phyloP scores from a whole-genome alignment of 2,888 invertebrate species.

The Koerneria pararmatus region DNA sequence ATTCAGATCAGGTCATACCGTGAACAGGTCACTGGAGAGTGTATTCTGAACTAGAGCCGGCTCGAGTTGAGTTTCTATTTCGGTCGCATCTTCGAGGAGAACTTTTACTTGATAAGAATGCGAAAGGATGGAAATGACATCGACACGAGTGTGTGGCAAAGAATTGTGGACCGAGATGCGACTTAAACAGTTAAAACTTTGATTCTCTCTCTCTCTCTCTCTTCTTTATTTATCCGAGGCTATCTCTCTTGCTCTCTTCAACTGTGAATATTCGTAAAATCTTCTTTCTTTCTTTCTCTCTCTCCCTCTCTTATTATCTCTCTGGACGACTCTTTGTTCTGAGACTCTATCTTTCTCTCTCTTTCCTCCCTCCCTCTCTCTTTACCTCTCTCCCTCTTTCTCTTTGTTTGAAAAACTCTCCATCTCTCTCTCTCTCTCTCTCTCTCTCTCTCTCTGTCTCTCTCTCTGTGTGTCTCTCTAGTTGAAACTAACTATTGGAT shows the following conservation, averaged over 20 bases:
- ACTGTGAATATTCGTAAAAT: too few species aligned
- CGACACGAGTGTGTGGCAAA: constrained; percentile 12
- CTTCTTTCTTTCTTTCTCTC: too few species aligned
- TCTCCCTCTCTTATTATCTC: background rate
- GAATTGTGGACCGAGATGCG: constrained; percentile 17
- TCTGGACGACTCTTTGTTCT: background rate
- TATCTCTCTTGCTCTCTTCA: too few species aligned
- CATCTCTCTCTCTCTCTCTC: too few species aligned
- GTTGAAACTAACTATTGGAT: too few species aligned
- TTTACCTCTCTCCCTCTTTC: too few species aligned
- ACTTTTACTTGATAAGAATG: background rate
- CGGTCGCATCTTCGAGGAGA: constrained; percentile 19
- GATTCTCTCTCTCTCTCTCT: background rate
- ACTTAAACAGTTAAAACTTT: constrained; percentile 7
- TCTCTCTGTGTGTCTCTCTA: background rate
- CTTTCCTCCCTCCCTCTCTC: too few species aligned
- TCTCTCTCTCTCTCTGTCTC: background rate
- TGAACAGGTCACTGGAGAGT: too few species aligned
- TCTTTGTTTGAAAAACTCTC: too few species aligned
- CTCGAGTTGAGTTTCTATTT: constrained; percentile 36
- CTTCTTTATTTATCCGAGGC: too few species aligned
- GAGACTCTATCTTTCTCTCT: constrained; percentile 4
- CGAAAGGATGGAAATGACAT: constrained; percentile 16
- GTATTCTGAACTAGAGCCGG: too few species aligned
- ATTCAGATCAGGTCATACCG: too few species aligned